phyloP scores from a whole-genome alignment of 1,140 invertebrate species.

The Scaptodrosophila lebanonensis region DNA sequence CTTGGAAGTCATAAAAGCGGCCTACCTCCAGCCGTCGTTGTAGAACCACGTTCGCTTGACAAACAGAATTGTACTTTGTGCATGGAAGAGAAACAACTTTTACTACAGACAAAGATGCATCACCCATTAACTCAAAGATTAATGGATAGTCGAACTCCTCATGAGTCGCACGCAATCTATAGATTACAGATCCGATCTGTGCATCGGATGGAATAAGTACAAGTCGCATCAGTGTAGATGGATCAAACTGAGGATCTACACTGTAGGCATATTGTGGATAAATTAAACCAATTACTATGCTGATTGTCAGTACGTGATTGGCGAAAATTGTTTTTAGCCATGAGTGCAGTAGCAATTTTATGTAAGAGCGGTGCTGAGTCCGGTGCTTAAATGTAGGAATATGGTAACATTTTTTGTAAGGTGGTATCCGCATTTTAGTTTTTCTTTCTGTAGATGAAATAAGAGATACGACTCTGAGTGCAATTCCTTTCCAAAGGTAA shows the following conservation, averaged over 20 bases:
- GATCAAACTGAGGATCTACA: constrained; percentile 87
- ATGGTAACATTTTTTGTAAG: not conserved
- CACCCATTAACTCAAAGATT: constrained; percentile 86
- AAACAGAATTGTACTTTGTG: constrained; percentile 88
- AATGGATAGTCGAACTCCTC: constrained; percentile 91
- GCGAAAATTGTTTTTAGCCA: constrained; percentile 68
- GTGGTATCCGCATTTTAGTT: too few species aligned
- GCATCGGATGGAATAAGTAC: constrained; percentile 89
- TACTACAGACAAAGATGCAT: constrained; percentile 83
- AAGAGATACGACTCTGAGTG: constrained; percentile 42
- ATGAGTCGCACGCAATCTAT: constrained; percentile 90
- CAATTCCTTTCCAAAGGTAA: too few species aligned
- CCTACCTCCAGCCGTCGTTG: constrained; percentile 85
- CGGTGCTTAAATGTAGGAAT: constrained; percentile 1
- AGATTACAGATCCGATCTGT: constrained; percentile 88
- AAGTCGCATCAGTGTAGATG: constrained; percentile 86
- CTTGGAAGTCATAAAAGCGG: constrained; percentile 88
- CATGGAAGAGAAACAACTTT: constrained; percentile 88
- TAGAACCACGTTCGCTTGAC: constrained; percentile 89
- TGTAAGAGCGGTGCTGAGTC: constrained; percentile 23
- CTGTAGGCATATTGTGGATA: constrained; percentile 70
- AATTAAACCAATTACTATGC: constrained; percentile 71
- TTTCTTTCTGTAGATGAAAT: constrained; percentile 48
- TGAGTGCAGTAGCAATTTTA: constrained; percentile 43
- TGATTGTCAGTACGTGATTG: constrained; percentile 73